Conservation (phyloP, 35 echinoderm and acorn worm genomes). For the Lytechinus pictus region DNA sequence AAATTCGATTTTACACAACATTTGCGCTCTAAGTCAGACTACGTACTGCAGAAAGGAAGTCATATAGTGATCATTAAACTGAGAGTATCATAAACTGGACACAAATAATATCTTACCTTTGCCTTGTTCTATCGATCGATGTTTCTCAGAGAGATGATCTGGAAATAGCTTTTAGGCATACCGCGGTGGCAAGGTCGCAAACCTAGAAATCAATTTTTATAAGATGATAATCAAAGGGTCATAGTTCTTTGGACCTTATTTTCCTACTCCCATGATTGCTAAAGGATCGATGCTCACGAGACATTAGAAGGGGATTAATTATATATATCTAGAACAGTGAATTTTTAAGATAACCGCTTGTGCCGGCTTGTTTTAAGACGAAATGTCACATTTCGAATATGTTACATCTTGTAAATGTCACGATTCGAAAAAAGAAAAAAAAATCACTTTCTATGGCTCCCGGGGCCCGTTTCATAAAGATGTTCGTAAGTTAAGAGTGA, state of each 20-base stretch:
- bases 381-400: too few species aligned
- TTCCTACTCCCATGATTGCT: not conserved
- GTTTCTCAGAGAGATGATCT: not conserved
- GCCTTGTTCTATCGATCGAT: not conserved
- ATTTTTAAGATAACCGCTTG: too few species aligned
- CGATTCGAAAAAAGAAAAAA: too few species aligned
- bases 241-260: not conserved
- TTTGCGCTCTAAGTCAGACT: not conserved
- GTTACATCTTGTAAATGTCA: too few species aligned
- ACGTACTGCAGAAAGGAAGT: not conserved
- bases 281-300: not conserved
- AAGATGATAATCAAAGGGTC: not conserved
- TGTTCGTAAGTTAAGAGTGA: too few species aligned
- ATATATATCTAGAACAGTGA: not conserved
- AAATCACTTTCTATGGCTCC: too few species aligned
- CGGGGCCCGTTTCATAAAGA: too few species aligned
- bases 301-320: not conserved
- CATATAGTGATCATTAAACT: not conserved
- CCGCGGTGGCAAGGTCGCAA: not conserved
- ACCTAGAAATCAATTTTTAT: constrained; percentile 2
- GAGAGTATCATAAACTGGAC: not conserved
- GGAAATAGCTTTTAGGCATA: not conserved
- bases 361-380: too few species aligned
- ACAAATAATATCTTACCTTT: not conserved
- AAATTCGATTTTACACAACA: not conserved